Evolutionary conservation across 1,140 invertebrate species (phyloP), one percentile per base, ranked within the genome.

Genomic region (Sycophaga agraensis): DNA sequence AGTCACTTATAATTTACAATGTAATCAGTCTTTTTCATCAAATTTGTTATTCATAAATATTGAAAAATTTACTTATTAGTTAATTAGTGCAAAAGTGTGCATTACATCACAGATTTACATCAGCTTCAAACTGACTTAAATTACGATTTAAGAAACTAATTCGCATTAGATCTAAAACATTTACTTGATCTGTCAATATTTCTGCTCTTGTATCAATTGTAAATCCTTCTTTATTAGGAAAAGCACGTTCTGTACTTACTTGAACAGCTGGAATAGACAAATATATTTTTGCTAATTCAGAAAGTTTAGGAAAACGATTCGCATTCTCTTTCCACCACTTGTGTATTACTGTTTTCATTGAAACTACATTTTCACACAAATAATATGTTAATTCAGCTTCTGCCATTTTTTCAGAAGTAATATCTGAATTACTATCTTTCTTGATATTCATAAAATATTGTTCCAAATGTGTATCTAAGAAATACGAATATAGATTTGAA

Each of bases 121-220:
- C 61, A 16, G 37, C 26, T 12, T 58, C 46, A 31, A 63, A 63
- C 6, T 63, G 39, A 46, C n/a, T 39, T 46, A 63, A 58, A 46
- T 63, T 63, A 39, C 21, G 12, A 37, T 63, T 57, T 17, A 63
- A 45, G 42, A 58, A 63, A 31, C 54, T 53, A 42, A 63, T 63
- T 34, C 61, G 34, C 61, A 63, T 63, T 26, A 53, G 16, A 21
- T 63, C 61, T 45, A 63, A 46, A 3, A 63, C 54, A 39, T 58
- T 63, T 17, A 53, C 49, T 53, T 63, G 54, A 12, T 49, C 26
- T 34, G 48, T 51, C 35, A 63, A 39, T 26, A 43, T 24, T 28
- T 63, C 61, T 17, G 61, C 61, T 46, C 61, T 57, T 14, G 26
- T 35, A 28, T 63, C 61, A 28, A n/a, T 17, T 21, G 45, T 34